Evolutionary conservation across 2,888 invertebrate genomes (phyloP).

Genomic region (Rhynchonema sp.): DNA sequence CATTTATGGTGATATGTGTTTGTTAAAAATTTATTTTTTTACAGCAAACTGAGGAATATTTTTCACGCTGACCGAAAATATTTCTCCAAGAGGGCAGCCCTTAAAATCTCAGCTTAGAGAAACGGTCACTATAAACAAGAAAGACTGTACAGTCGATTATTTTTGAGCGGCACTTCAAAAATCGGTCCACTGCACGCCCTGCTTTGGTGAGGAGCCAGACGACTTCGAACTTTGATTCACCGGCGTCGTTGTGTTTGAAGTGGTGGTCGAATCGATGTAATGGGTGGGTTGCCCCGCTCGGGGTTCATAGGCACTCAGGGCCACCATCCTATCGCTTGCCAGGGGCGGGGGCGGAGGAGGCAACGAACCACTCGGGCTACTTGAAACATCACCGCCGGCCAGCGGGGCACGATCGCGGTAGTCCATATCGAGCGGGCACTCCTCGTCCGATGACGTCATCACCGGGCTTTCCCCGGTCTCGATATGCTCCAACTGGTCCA

Average conservation of each 20-base stretch:
- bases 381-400: no score
- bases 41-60: no score
- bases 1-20: no score
- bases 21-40: no score
- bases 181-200: neutral
- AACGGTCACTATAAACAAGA: no score
- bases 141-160: neutral
- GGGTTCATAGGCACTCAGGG: conserved; percentile 1
- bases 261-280: neutral
- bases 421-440: neutral
- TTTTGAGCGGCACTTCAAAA: neutral
- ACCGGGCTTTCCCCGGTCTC: neutral
- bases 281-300: neutral
- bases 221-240: neutral
- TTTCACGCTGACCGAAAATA: no score
- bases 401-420: neutral
- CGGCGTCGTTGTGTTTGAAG: neutral
- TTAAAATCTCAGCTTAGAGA: no score
- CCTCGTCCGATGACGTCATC: neutral
- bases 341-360: conserved; percentile 16
- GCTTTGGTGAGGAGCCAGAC: neutral
- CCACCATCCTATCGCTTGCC: conserved; percentile 6
- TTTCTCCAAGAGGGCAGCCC: no score
- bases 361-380: neutral
- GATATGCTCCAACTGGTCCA: conserved; percentile 13